phyloP scores from a whole-genome alignment of 1,140 invertebrate genomes.

The Penaeus chinensis region DNA sequence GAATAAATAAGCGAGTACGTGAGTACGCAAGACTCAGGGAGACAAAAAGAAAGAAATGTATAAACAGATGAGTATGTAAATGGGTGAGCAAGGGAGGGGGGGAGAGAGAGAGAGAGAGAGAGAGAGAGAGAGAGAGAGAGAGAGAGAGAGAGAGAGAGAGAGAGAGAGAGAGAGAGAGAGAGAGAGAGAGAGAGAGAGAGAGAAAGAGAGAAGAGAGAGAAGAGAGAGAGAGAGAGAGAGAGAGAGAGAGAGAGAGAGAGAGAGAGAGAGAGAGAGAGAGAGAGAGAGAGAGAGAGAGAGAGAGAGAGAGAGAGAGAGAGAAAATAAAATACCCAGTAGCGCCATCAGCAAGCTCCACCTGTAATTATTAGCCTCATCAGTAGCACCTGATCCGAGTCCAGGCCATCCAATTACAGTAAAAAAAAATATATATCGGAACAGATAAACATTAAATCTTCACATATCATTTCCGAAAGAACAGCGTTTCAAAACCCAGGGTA shows the following conservation, averaged over 20 bases:
- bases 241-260: constrained; percentile 4
- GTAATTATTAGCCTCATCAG: too few relatives aligned
- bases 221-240: not conserved
- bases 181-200: constrained; percentile 30
- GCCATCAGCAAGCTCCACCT: too few relatives aligned
- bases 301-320: constrained; percentile 32
- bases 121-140: constrained; percentile 30
- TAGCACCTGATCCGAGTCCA: too few relatives aligned
- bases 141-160: constrained; percentile 33
- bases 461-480: too few relatives aligned
- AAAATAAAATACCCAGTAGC: not conserved
- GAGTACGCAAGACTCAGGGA: too few relatives aligned
- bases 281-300: constrained; percentile 30
- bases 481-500: too few relatives aligned
- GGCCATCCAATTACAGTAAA: too few relatives aligned
- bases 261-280: constrained; percentile 35
- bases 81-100: not conserved
- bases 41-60: too few relatives aligned
- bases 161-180: constrained; percentile 30
- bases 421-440: too few relatives aligned
- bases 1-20: too few relatives aligned
- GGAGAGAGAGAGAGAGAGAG: not conserved
- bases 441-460: too few relatives aligned
- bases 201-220: constrained; percentile 25
- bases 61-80: not conserved